Evolutionary conservation across 2,797 vertebrate species (phyloP).

Genomic region (Pristis pectinata): DNA sequence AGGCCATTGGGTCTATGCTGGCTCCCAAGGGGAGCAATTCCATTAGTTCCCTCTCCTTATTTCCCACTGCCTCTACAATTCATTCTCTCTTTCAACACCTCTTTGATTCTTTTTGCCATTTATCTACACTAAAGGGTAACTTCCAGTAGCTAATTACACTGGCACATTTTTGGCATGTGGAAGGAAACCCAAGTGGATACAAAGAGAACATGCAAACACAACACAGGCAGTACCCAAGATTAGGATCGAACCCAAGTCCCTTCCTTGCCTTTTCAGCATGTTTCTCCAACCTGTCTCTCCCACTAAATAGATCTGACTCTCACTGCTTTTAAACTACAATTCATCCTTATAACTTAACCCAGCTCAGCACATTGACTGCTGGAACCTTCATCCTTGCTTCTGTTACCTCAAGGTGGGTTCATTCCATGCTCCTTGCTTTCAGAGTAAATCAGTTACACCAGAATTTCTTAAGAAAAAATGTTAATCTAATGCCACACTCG

Average conservation of each 20-base stretch:
- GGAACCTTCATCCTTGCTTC: not conserved
- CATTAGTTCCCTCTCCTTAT: no score
- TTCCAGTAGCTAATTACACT: no score
- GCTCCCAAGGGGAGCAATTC: no score
- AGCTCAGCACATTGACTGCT: not conserved
- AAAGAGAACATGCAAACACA: no score
- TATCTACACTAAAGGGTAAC: no score
- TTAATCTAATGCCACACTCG: not conserved
- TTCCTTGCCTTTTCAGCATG: not conserved
- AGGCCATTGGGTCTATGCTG: not conserved
- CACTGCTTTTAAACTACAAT: not conserved
- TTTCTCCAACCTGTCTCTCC: not conserved
- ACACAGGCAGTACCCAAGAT: no score
- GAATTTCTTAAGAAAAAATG: not conserved
- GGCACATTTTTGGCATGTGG: no score
- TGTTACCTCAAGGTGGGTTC: not conserved
- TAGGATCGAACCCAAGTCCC: no score
- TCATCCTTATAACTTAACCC: not conserved
- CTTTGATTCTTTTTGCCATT: no score
- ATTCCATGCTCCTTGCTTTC: not conserved
- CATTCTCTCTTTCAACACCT: no score
- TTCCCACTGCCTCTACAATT: no score
- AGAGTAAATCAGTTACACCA: not conserved
- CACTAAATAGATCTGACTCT: not conserved
- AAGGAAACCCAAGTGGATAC: no score